Evolutionary conservation across 2,113 vertebrate species (phyloP).

Genomic region (Megaptera novaeangliae): DNA sequence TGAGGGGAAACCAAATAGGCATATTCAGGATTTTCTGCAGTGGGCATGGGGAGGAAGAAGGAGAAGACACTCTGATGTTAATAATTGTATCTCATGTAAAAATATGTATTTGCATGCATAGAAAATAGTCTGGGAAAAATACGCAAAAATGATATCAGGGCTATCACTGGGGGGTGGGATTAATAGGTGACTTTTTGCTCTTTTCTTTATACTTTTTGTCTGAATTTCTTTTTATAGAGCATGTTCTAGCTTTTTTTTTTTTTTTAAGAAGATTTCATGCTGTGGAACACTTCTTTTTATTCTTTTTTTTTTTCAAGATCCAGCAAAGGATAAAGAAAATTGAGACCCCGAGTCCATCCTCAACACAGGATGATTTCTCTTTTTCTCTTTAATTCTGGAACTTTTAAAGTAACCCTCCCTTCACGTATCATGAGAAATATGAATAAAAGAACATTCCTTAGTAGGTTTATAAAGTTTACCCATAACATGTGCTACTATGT

Average conservation of each 20-base stretch:
- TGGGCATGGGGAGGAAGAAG: not conserved
- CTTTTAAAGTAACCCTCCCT: not conserved
- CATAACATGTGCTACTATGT: not conserved
- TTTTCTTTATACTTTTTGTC: slow-evolving; percentile 31
- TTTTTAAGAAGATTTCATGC: not conserved
- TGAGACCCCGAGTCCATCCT: not conserved
- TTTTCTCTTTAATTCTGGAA: slow-evolving; percentile 38
- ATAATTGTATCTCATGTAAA: not conserved
- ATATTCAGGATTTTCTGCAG: not conserved
- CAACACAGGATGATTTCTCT: not conserved
- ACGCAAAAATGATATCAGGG: not conserved
- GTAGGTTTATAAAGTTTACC: not conserved
- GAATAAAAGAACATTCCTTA: slow-evolving; percentile 8
- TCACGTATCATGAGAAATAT: not conserved
- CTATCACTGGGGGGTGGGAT: not conserved
- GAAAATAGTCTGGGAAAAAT: not conserved
- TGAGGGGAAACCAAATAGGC: not conserved
- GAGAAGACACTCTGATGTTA: not conserved
- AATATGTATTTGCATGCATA: not conserved
- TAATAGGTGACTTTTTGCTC: not conserved
- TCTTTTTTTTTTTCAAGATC: not conserved
- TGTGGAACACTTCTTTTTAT: not conserved
- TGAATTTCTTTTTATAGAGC: slow-evolving; percentile 48
- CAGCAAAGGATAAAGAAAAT: not conserved
- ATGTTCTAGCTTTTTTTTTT: slow-evolving; percentile 24